A percentile compares a stretch with the other conserved stretches of the same genome.
These are phyloP conservation scores for Coboldia fuscipes DNA, from an alignment of 1,140 invertebrate genomes.

Conservation along the genomic window DNA sequence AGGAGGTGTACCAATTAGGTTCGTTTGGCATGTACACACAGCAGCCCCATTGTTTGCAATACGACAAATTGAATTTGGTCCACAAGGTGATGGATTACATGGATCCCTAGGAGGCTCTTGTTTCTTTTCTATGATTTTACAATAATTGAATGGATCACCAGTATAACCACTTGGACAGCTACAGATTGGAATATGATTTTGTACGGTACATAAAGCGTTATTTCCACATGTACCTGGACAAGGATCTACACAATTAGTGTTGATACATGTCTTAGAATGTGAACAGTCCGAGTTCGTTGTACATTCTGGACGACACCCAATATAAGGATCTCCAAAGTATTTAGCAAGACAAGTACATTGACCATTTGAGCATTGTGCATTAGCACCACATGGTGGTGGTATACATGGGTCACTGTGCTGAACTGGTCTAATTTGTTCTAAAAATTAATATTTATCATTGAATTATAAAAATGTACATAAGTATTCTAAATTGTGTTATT, in stretches of 20 bases:
- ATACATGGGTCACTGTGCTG: constrained; percentile 27
- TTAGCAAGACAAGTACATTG: constrained; percentile 35
- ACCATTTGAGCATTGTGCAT: constrained; percentile 51
- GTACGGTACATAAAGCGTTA: constrained; percentile 50
- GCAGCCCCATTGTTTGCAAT: constrained; percentile 33
- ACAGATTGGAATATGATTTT: constrained; percentile 61
- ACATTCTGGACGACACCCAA: constrained; percentile 59
- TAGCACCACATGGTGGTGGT: constrained; percentile 21
- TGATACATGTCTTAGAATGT: constrained; percentile 45
- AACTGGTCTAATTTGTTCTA: too few relatives aligned
- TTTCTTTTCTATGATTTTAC: constrained; percentile 13
- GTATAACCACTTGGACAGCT: constrained; percentile 42
- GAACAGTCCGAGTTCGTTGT: constrained; percentile 65
- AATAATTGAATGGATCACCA: constrained; percentile 52
- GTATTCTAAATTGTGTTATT: not conserved
- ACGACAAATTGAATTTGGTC: constrained; percentile 38
- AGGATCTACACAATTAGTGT: constrained; percentile 51
- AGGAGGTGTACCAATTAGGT: constrained; percentile 38
- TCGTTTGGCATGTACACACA: constrained; percentile 38
- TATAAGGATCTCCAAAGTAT: constrained; percentile 42
- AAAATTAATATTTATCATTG: too few relatives aligned
- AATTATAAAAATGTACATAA: too few relatives aligned
- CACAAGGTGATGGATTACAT: constrained; percentile 58
- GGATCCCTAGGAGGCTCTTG: constrained; percentile 28
- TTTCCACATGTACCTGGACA: constrained; percentile 55